Evolutionary conservation across 2,797 vertebrate species (phyloP).

Genomic region (Kryptopterus vitreolus): DNA sequence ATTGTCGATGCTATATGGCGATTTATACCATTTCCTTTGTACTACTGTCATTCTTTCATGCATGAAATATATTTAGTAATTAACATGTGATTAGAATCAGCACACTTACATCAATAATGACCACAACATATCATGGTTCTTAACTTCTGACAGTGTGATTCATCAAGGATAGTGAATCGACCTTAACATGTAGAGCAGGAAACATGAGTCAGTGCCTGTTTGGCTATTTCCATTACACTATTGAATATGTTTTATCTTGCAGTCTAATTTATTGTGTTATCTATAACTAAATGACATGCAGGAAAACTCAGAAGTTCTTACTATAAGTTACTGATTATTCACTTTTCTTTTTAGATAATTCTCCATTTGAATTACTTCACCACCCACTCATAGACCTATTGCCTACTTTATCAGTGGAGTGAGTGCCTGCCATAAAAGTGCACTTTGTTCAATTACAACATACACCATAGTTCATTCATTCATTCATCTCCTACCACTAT

Average conservation of each 20-base stretch:
- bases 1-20: no score
- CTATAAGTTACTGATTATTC: neutral
- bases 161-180: no score
- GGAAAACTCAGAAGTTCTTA: neutral
- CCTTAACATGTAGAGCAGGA: no score
- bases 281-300: neutral
- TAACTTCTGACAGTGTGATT: no score
- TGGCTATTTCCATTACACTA: neutral
- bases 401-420: neutral
- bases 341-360: neutral
- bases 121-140: no score
- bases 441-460: constrained; percentile 2
- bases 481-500: no score
- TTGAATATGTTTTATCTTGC: neutral
- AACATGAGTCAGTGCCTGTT: neutral
- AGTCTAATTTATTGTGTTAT: neutral
- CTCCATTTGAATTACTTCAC: neutral
- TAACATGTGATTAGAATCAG: no score
- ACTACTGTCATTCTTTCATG: no score
- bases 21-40: no score
- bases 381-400: neutral
- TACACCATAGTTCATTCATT: neutral
- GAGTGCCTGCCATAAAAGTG: neutral
- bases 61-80: no score
- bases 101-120: no score